phyloP scores from a whole-genome alignment of 1,140 invertebrate species.

The Formica selysi region DNA sequence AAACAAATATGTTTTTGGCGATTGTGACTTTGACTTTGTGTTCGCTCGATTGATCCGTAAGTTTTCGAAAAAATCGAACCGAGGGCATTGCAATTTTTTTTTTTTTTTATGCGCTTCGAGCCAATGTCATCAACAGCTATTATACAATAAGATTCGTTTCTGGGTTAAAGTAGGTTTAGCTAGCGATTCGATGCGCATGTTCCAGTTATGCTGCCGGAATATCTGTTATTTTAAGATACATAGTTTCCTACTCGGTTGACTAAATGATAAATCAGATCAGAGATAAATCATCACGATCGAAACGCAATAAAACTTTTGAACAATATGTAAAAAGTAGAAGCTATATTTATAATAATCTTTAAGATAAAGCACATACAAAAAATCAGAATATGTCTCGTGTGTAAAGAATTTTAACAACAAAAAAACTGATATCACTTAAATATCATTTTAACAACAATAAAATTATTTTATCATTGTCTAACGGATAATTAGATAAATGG shows the following conservation, averaged over 20 bases:
- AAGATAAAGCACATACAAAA: neutral
- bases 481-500: too few relatives aligned
- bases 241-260: neutral
- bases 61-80: neutral
- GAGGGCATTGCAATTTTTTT: constrained; percentile 6
- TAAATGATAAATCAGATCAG: constrained; percentile 21
- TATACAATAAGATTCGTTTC: neutral
- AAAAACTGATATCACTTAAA: neutral
- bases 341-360: neutral
- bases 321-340: neutral
- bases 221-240: neutral
- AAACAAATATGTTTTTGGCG: constrained; percentile 5
- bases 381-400: neutral
- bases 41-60: neutral
- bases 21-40: neutral
- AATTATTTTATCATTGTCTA: neutral
- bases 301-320: neutral
- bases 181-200: neutral
- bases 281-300: neutral
- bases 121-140: constrained; percentile 26
- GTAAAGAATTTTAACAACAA: neutral
- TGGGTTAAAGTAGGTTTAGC: constrained; percentile 20
- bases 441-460: neutral
- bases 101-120: neutral
- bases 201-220: neutral